Evolutionary conservation across 2,888 invertebrate species (phyloP).

Genomic region (Zaprionus obscuricornis): DNA sequence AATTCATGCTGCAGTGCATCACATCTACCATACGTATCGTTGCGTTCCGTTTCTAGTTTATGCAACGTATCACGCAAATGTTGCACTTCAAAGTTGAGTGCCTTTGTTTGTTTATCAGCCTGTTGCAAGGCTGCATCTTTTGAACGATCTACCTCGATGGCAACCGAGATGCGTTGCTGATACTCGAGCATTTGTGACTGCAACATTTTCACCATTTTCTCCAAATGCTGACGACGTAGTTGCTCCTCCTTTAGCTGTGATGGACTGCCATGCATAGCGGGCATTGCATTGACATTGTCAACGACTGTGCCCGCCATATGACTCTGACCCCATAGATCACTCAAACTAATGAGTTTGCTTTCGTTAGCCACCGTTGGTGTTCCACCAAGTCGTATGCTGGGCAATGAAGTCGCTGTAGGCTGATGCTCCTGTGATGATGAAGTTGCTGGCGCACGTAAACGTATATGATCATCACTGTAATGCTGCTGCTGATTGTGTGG

Average conservation of each 20-base stretch:
- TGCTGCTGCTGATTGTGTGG: slow-evolving; percentile 31
- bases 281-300: slow-evolving; percentile 26
- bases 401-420: slow-evolving; percentile 59
- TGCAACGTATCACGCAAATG: slow-evolving; percentile 62
- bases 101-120: slow-evolving; percentile 87
- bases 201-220: slow-evolving; percentile 89
- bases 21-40: slow-evolving; percentile 84
- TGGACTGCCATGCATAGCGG: slow-evolving; percentile 68
- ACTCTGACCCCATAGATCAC: slow-evolving; percentile 82
- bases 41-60: slow-evolving; percentile 81
- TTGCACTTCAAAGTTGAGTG: slow-evolving; percentile 67
- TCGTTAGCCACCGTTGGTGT: slow-evolving; percentile 18
- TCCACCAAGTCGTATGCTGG: slow-evolving; percentile 48
- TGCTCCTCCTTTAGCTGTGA: slow-evolving; percentile 89
- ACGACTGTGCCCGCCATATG: slow-evolving; percentile 61
- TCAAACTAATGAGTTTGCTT: slow-evolving; percentile 80
- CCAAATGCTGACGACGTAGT: slow-evolving; percentile 89
- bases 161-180: slow-evolving; percentile 91
- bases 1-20: slow-evolving; percentile 88
- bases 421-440: slow-evolving; percentile 24
- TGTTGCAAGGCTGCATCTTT: slow-evolving; percentile 89
- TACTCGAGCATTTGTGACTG: slow-evolving; percentile 90
- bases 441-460: slow-evolving; percentile 22
- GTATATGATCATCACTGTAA: slow-evolving; percentile 66
- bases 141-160: slow-evolving; percentile 89